These are phyloP conservation scores for Amblyraja radiata DNA, from an alignment of 2,797 vertebrate genomes.

Conservation along the genomic window DNA sequence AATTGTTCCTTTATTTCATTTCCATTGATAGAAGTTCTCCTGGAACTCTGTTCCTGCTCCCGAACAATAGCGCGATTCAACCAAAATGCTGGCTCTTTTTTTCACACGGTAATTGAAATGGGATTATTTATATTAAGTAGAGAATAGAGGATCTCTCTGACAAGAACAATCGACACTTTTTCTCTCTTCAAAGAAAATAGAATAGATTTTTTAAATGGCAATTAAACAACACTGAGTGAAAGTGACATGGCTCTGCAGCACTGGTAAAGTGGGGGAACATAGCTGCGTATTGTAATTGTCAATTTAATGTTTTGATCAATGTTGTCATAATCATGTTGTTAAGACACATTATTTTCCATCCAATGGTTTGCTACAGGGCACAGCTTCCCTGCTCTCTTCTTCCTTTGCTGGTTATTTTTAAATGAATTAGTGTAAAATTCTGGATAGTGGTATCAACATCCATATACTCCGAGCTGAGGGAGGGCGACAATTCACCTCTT, in stretches of 20 bases:
- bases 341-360: neutral
- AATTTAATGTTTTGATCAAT: constrained; percentile 1
- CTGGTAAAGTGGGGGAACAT: neutral
- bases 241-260: neutral
- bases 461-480: neutral
- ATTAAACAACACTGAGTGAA: constrained; percentile 10
- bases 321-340: neutral
- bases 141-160: neutral
- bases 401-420: too few relatives aligned
- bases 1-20: neutral
- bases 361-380: neutral
- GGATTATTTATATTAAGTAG: neutral
- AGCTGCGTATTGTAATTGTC: neutral
- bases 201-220: neutral
- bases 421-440: neutral
- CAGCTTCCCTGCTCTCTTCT: neutral
- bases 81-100: neutral
- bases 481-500: neutral
- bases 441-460: neutral
- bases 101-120: neutral
- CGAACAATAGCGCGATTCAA: neutral
- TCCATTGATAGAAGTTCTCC: neutral
- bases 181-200: neutral
- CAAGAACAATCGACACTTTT: neutral
- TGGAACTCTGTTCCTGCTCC: neutral